Evolutionary conservation across 2,797 vertebrate species (phyloP).

Genomic region (Sebastes cheni): DNA sequence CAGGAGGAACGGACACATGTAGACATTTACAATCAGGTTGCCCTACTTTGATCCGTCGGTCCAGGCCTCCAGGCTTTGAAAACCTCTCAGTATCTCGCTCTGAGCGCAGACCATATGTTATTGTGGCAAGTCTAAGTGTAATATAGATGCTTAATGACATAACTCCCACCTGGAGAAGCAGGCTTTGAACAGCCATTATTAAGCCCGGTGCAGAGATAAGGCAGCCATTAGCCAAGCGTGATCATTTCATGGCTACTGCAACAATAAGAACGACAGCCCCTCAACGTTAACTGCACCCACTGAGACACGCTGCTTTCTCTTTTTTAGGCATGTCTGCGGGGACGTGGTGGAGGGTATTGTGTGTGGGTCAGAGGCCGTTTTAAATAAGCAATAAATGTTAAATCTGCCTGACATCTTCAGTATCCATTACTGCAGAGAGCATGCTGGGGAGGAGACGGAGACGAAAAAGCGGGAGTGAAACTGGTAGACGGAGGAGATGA

Average conservation of each 20-base stretch:
- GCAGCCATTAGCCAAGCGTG: slow-evolving; percentile 65
- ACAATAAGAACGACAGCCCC: slow-evolving; percentile 60
- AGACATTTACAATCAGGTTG: slow-evolving; percentile 69
- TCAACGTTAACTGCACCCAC: slow-evolving; percentile 44
- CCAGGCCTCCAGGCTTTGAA: slow-evolving; percentile 53
- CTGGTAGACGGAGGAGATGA: slow-evolving; percentile 75
- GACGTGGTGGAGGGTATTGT: slow-evolving; percentile 53
- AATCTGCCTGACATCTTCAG: slow-evolving; percentile 79
- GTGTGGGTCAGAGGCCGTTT: slow-evolving; percentile 69
- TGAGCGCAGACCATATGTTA: slow-evolving; percentile 57
- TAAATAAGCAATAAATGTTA: slow-evolving; percentile 79
- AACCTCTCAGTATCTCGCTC: slow-evolving; percentile 45
- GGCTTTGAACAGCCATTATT: slow-evolving; percentile 67
- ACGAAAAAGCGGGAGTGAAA: slow-evolving; percentile 59
- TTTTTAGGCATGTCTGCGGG: slow-evolving; percentile 43
- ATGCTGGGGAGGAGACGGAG: slow-evolving; percentile 51
- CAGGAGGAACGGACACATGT: slow-evolving; percentile 57
- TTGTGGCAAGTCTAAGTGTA: slow-evolving; percentile 58
- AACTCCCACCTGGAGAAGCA: slow-evolving; percentile 71
- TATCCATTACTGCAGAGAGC: slow-evolving; percentile 78
- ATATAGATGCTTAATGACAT: slow-evolving; percentile 68
- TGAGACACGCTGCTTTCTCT: slow-evolving; percentile 41
- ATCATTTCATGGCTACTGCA: slow-evolving; percentile 74
- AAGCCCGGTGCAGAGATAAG: slow-evolving; percentile 74
- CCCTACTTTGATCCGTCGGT: slow-evolving; percentile 57